phyloP scores from a whole-genome alignment of 2,113 vertebrate genomes.

The Gnathonemus echidnorhynchus region DNA sequence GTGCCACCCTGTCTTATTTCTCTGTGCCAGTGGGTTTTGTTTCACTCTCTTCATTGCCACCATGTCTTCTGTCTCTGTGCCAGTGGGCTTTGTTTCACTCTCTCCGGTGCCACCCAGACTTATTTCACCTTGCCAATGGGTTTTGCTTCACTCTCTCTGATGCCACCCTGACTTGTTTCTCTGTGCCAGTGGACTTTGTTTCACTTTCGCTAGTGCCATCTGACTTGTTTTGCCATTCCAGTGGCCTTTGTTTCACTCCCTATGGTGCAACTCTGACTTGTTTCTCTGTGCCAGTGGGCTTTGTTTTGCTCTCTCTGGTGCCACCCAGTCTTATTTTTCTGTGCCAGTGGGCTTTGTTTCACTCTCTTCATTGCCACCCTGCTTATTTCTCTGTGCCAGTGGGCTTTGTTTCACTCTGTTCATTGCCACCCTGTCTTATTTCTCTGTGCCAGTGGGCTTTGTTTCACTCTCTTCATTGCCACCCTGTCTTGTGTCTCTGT shows the following conservation, averaged over 20 bases:
- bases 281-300: background rate
- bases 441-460: background rate
- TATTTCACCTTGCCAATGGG: background rate
- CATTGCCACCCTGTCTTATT: too few species aligned
- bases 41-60: accelerated
- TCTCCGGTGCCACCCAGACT: background rate
- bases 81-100: too few species aligned
- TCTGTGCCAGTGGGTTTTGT: background rate
- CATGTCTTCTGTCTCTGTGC: background rate
- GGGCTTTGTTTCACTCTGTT: too few species aligned
- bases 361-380: too few species aligned
- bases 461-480: too few species aligned
- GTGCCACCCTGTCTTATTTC: background rate
- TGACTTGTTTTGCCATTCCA: background rate
- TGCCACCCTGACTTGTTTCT: background rate
- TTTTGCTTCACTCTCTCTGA: background rate
- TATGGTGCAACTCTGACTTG: background rate
- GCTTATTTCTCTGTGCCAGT: too few species aligned
- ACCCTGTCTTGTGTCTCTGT: background rate
- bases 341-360: too few species aligned
- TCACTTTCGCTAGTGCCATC: background rate
- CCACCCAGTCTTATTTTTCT: background rate
- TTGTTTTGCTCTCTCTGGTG: accelerated
- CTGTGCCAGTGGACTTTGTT: background rate
- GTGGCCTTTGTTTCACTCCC: too few species aligned